Base-by-base conservation (phyloP, 2,113 vertebrate genomes). In the Pao palembangensis region DNA sequence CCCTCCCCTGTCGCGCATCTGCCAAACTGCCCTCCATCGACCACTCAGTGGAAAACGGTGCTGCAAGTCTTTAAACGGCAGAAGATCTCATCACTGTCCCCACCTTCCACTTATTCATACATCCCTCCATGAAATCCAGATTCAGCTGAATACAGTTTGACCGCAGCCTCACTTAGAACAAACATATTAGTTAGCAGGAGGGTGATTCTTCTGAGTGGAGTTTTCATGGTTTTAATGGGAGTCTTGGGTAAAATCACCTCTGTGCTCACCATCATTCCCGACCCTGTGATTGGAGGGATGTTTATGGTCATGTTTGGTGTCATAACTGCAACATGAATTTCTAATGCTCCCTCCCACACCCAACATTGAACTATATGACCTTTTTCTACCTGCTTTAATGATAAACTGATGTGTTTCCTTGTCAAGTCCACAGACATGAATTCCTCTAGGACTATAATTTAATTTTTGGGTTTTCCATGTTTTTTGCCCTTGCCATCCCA, bases 391-490 rank as follows among this genome's bases (percentile, higher is more conserved):
- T 17, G 19, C 4, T 44, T 43, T 6, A n/a, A 5, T 13, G 16
- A 15, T 21, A 28, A 25, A 0, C 53, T 76, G 48, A 73, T 23
- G 41, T 20, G 2, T 64, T 6, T 28, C 19, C 3, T 57, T 71
- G 65, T 51, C 15, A 84, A 99, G 96, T 94, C 92, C 42, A 88
- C 91, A 64, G 93, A 98, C 72, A 96, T 99, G 96, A 98, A 98
- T 80, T 96, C 95, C 12, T 93, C 95, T 53, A 91, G 96, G 71
- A 99, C 96, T 76, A 91, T 95, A 80, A n/a, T n/a, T 98, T 98
- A 61, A 86, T 97, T 73, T 96, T 97, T 78, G 96, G 96, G 57
- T 98, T 99, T 87, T 95, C 95, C 73, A 84, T 98, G 56, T 96
- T 93, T 85, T 82, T 86, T 79, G 96, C 90, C 2, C 90, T 99